Evolutionary conservation across 1,140 invertebrate species (phyloP).

Genomic region (Drosophila watanabei): DNA sequence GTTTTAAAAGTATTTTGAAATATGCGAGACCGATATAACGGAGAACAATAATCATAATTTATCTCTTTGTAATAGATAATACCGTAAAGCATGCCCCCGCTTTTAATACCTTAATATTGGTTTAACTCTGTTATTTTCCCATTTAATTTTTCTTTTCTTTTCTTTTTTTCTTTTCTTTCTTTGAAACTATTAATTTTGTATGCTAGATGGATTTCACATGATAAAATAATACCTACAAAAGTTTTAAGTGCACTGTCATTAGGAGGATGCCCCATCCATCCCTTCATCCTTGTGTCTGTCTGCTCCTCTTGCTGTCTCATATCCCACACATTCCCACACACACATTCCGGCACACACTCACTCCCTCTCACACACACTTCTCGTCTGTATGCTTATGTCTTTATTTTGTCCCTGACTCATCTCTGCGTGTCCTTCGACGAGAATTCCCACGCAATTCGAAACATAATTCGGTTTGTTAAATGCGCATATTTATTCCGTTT

Average conservation of each 20-base stretch:
- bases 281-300: not conserved
- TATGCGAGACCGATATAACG: no score
- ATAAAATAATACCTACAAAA: conserved; percentile 23
- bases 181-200: not conserved
- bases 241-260: conserved; percentile 2
- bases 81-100: no score
- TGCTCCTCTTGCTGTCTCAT: not conserved
- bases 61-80: no score
- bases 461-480: conserved; percentile 55
- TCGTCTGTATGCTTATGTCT: conserved; percentile 50
- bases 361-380: not conserved
- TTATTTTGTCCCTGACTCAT: conserved; percentile 29
- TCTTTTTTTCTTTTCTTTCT: no score
- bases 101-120: no score
- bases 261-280: not conserved
- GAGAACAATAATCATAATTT: no score
- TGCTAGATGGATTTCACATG: not conserved
- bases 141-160: no score
- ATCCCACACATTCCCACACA: not conserved
- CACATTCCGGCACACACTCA: not conserved
- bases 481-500: conserved; percentile 67
- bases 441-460: conserved; percentile 18
- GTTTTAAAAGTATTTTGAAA: not conserved
- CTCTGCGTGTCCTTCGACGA: not conserved
- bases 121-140: no score